phyloP scores from a whole-genome alignment of 2,888 invertebrate species.

The Leucophenga maculata region DNA sequence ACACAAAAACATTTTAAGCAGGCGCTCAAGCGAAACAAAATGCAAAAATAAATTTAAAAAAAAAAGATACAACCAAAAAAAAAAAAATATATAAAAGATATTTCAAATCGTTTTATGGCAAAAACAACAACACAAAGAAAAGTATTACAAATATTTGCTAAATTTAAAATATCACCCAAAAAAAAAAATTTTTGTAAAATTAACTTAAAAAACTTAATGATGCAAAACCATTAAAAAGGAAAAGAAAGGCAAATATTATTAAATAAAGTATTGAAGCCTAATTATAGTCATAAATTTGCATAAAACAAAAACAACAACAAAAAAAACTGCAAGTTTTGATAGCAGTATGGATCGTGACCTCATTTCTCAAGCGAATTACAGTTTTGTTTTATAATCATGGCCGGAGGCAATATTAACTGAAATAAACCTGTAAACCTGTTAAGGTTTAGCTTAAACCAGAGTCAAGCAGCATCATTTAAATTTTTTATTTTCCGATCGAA shows the following conservation, averaged over 20 bases:
- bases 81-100: too few species aligned
- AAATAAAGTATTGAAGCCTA: slow-evolving; percentile 31
- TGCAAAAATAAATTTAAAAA: neutral
- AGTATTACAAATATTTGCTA: slow-evolving; percentile 4
- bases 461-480: neutral
- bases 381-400: slow-evolving; percentile 16
- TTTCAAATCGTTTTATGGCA: neutral
- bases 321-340: slow-evolving; percentile 33
- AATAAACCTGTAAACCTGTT: neutral
- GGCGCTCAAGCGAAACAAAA: slow-evolving; percentile 11
- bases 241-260: slow-evolving; percentile 11
- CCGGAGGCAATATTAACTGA: slow-evolving; percentile 2
- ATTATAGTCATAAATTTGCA: slow-evolving; percentile 46
- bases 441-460: neutral
- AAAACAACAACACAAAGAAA: neutral
- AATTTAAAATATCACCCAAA: neutral
- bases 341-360: slow-evolving; percentile 39
- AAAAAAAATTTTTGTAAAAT: neutral
- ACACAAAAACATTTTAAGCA: slow-evolving; percentile 10
- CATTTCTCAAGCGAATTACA: slow-evolving; percentile 38
- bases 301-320: slow-evolving; percentile 35
- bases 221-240: neutral
- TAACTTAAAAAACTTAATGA: neutral
- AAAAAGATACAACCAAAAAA: neutral
- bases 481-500: slow-evolving; percentile 49